These are phyloP conservation scores for Parotocinclus haroldoi DNA, from an alignment of 2,797 vertebrate species.

Conservation along the genomic window DNA sequence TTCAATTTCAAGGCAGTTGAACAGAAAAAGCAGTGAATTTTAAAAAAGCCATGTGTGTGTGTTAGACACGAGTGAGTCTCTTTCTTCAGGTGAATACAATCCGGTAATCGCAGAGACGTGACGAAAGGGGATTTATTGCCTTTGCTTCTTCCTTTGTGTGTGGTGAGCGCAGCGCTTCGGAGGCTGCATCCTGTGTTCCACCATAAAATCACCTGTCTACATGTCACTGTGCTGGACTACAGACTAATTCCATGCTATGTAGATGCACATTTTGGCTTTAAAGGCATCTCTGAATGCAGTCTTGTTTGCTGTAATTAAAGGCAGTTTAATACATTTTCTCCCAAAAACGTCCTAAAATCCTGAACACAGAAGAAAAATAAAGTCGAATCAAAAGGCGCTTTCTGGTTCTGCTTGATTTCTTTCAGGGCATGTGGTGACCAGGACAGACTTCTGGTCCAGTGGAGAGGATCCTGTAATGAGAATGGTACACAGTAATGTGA, in stretches of 20 bases:
- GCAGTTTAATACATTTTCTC: not conserved
- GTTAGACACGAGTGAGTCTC: not conserved
- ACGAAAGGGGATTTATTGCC: slow-evolving; percentile 5
- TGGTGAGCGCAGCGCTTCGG: not conserved
- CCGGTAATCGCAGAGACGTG: slow-evolving; percentile 3
- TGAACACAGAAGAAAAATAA: not conserved
- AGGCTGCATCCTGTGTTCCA: not conserved
- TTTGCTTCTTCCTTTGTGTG: slow-evolving; percentile 14
- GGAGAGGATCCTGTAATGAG: too few species aligned
- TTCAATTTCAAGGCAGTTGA: not conserved
- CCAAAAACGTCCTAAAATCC: not conserved
- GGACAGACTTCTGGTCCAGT: too few species aligned
- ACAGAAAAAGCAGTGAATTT: slow-evolving; percentile 5
- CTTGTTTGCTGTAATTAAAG: not conserved
- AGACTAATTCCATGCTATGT: not conserved
- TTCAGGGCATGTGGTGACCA: too few species aligned
- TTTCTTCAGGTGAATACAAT: not conserved
- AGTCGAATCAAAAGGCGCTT: not conserved
- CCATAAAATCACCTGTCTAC: not conserved
- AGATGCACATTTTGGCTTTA: not conserved
- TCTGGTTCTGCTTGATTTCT: not conserved
- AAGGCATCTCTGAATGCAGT: not conserved
- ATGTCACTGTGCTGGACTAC: not conserved
- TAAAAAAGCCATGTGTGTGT: not conserved
- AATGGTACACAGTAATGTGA: too few species aligned